Evolutionary conservation across 2,797 vertebrate genomes (phyloP), one percentile per base, ranked within the genome.

Genomic region (Masticophis lateralis): DNA sequence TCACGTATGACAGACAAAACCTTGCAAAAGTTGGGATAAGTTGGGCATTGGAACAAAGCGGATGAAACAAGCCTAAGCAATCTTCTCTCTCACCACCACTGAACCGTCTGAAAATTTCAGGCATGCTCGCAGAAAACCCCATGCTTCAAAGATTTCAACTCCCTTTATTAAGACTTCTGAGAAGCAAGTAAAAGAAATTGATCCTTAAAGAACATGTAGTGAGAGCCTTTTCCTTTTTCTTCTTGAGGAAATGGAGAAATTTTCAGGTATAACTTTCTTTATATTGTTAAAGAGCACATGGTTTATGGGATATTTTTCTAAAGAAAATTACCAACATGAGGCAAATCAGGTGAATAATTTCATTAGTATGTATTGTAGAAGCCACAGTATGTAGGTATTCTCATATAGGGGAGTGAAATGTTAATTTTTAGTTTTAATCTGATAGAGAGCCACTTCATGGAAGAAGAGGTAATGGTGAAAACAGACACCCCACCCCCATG

Each of bases 271-370:
- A 43, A 55, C 53, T 88, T 94, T 94, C 90, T 56, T 53, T 86
- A 27, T 16, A 0, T 90, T 86, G 53, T 57, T 91, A 91, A 79
- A 79, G 61, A 86, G 87, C 90, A 88, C 0, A 0, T 6, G 13
- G 87, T 90, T 69, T 43, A 79, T 56, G 32, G n/a, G 25, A 1
- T n/a, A 16, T 94, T 95, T 92, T 90, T 87, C 91, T 9, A 43
- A 93, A 91, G 20, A n/a, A 83, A 93, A 93, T 86, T 51, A 20
- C 27, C 91, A 61, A 56, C 92, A 86, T 55, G 37, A 88, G 25
- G 7, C 18, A 28, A 57, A 22, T 61, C 57, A 37, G 22, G 90
- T 47, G 11, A 86, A 87, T 90, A 61, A 87, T 90, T 74, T 92
- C 18, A 32, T 86, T 14, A 2, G 12, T 56, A 27, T 86, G 7